Conservation (phyloP, 2,888 invertebrate species). For the Dorcus hopei region DNA sequence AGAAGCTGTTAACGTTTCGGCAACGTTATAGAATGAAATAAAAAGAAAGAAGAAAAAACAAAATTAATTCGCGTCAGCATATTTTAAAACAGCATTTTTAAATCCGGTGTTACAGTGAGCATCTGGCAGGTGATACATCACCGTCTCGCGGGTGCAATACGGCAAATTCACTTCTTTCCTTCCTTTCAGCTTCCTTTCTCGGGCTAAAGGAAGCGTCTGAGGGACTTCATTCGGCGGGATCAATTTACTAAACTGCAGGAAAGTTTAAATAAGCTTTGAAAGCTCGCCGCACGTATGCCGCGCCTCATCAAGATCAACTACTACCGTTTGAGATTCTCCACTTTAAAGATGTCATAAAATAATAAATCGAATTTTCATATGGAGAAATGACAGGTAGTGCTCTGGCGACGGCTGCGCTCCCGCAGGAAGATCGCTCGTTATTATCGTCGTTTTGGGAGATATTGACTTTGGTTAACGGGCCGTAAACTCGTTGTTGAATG, state of each 20-base stretch:
- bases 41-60: too few species aligned
- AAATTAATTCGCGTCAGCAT: too few species aligned
- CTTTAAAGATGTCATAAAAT: slow-evolving; percentile 29
- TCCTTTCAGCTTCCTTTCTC: slow-evolving; percentile 24
- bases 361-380: slow-evolving; percentile 30
- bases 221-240: slow-evolving; percentile 25
- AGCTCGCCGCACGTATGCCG: background rate
- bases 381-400: slow-evolving; percentile 28
- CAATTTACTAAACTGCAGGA: slow-evolving; percentile 28
- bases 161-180: slow-evolving; percentile 18
- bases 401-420: slow-evolving; percentile 14
- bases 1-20: too few species aligned
- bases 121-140: slow-evolving; percentile 26
- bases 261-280: slow-evolving; percentile 20
- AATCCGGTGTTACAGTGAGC: slow-evolving; percentile 15
- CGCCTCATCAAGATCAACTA: background rate
- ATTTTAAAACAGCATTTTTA: slow-evolving; percentile 12
- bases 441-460: slow-evolving; percentile 23
- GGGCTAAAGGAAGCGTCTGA: slow-evolving; percentile 14
- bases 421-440: slow-evolving; percentile 25
- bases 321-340: slow-evolving; percentile 17
- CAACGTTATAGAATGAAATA: too few species aligned
- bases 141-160: slow-evolving; percentile 23
- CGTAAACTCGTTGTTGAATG: slow-evolving; percentile 22
- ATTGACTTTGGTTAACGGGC: slow-evolving; percentile 26